Conservation (phyloP, 1,140 invertebrate genomes). For the Drosophila virilis region DNA sequence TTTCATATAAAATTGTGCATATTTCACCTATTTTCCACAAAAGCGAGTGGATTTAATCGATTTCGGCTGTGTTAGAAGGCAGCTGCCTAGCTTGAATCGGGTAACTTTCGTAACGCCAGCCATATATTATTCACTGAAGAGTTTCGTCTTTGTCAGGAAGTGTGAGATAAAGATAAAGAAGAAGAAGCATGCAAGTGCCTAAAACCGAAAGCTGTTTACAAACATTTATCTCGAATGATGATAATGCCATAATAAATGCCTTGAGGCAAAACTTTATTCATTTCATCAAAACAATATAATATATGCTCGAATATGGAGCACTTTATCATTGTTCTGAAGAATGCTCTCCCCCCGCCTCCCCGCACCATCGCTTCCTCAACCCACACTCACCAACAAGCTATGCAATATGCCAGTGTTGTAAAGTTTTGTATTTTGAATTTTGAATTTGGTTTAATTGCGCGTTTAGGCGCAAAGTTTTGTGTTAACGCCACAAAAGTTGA, state of each 20-base stretch:
- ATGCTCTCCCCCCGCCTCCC: background rate
- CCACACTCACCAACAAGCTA: background rate
- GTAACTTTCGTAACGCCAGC: no score
- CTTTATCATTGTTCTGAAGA: background rate
- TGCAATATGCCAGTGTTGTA: background rate
- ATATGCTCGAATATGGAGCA: background rate
- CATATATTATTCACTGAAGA: no score
- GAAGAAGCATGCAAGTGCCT: no score
- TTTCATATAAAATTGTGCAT: no score
- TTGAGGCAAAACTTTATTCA: background rate
- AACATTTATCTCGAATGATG: background rate
- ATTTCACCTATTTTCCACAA: no score
- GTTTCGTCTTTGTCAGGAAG: no score
- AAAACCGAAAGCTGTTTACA: background rate
- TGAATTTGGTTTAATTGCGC: slow-evolving; percentile 65
- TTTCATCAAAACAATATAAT: slow-evolving; percentile 3
- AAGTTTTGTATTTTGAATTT: slow-evolving; percentile 41
- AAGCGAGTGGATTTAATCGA: no score
- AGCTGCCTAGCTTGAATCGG: no score
- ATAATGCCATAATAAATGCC: background rate
- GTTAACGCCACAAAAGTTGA: slow-evolving; percentile 54
- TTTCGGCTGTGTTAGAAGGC: no score
- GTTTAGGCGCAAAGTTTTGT: slow-evolving; percentile 63
- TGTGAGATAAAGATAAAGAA: no score
- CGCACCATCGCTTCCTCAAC: no score